A percentile compares a stretch with the other conserved stretches of the same genome.
Evolutionary conservation across 2,797 vertebrate genomes (phyloP).

Genomic region (Cirrhinus molitorella): DNA sequence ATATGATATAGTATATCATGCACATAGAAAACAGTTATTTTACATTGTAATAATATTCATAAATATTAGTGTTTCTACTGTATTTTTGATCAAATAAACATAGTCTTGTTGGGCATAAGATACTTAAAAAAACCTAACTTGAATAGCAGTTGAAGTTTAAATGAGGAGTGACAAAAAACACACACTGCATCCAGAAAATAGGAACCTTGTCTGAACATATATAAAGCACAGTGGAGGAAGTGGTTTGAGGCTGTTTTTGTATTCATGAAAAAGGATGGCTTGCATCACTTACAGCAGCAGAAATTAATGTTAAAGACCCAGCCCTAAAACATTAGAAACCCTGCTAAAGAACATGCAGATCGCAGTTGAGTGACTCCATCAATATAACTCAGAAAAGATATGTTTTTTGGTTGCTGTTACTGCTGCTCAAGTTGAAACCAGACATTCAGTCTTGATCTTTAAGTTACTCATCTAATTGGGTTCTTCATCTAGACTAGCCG

Average conservation of each 20-base stretch:
- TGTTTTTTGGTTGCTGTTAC: neutral
- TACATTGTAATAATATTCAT: neutral
- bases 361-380: neutral
- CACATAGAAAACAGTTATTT: neutral
- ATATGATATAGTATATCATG: neutral
- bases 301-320: neutral
- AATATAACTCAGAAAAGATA: too few relatives aligned
- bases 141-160: neutral
- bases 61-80: neutral
- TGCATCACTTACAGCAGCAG: neutral
- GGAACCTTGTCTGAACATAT: neutral
- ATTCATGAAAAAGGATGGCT: neutral
- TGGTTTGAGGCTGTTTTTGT: neutral
- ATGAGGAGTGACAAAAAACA: neutral
- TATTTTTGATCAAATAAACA: neutral
- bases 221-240: neutral
- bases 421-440: neutral
- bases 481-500: neutral
- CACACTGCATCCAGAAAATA: neutral
- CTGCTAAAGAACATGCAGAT: neutral
- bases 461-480: neutral
- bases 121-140: neutral
- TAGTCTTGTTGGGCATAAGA: neutral
- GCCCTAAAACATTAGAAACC: neutral
- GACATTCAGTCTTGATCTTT: neutral